Evolutionary conservation across 2,888 invertebrate genomes (phyloP), one percentile per base, ranked within the genome.

Genomic region (Geotrupes spiniger): DNA sequence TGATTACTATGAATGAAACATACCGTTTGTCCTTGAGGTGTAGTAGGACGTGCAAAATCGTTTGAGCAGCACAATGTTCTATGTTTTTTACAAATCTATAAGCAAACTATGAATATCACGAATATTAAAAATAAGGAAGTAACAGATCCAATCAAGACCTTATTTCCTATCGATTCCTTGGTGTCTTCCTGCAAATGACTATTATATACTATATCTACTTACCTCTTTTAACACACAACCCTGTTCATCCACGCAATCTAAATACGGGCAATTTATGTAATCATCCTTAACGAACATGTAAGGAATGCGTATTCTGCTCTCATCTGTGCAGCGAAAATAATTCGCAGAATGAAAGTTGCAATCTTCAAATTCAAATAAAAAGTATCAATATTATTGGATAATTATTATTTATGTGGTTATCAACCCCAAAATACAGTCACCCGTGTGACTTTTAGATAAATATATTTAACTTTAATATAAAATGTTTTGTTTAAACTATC

Each of bases 51-150:
- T 1, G 73, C 70, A 58, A 72, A 77, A 45, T 72, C 70, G 8
- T 72, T 59, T 3, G 75, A 69, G 76, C 77, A 78, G 55, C 78
- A 78, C n/a, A 78, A 60, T 48, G 74, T 71, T 50, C 74, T 72
- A 28, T 75, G 71, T 49, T 70, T 73, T 28, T 73, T 71, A 54
- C 76, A 78, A 21, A 74, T 68, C 73, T 75, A 78, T 17, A 78
- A 53, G 44, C 76, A 73, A 51, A 75, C 65, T 9, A 76, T 62
- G 57, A 78, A 78, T 49, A 77, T 61, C n/a, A 73, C 62, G 56
- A 78, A 77, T 21, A 72, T 66, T 6, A 78, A 57, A 27, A 76
- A 62, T 42, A 77, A 68, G 8, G 74, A 68, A 2, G 76, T 74
- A 10, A 77, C 73, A 1, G 77, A 76, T 15, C 75, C 75, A 6